These are phyloP conservation scores for Gasterosteus aculeatus DNA, from an alignment of 2,113 vertebrate species.

Conservation along the genomic window DNA sequence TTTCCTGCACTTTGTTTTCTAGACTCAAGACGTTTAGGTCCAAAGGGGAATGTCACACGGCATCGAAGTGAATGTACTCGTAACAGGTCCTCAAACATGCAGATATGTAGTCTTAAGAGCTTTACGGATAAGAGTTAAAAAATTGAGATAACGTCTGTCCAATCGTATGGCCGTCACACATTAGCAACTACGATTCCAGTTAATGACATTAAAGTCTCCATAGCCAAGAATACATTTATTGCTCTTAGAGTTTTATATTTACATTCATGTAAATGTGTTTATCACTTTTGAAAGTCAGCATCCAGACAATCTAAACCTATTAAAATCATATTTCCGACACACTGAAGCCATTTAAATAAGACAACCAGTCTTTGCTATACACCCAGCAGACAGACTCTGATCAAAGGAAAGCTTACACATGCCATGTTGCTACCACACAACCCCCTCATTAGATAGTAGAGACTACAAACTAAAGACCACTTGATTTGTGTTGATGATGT, in stretches of 20 bases:
- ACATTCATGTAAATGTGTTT: neutral
- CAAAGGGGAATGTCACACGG: neutral
- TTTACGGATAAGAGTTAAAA: neutral
- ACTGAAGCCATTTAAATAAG: neutral
- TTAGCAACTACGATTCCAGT: neutral
- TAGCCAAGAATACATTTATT: neutral
- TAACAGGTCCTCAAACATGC: neutral
- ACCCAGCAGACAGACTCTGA: neutral
- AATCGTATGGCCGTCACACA: neutral
- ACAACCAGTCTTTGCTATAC: neutral
- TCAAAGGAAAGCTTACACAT: neutral
- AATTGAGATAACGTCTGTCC: neutral
- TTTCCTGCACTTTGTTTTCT: conserved; percentile 33
- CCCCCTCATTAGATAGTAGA: neutral
- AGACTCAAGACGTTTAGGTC: conserved; percentile 12
- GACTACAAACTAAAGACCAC: conserved; percentile 28
- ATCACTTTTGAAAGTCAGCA: neutral
- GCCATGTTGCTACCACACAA: conserved; percentile 7
- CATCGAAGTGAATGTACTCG: neutral
- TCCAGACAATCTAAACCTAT: neutral
- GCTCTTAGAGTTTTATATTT: no score
- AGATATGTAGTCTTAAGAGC: neutral
- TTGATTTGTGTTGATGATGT: conserved; percentile 43
- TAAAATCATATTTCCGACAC: neutral
- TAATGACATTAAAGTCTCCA: neutral